These are phyloP conservation scores for Pseudachorutes palmiensis DNA, from an alignment of 1,140 invertebrate genomes.

Conservation along the genomic window DNA sequence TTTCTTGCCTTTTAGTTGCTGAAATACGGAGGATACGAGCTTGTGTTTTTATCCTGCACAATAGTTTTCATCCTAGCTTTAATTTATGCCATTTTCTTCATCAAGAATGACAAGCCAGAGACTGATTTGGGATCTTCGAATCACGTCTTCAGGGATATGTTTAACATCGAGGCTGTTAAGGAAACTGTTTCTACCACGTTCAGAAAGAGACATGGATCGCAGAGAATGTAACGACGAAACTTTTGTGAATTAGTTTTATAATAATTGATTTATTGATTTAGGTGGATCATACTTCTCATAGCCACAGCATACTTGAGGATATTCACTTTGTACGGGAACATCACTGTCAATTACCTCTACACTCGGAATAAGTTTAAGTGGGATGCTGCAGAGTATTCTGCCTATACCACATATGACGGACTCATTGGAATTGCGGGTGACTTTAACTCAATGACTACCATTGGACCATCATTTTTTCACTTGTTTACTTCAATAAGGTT, in stretches of 20 bases:
- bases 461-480: neutral
- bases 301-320: neutral
- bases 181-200: slow-evolving; percentile 14
- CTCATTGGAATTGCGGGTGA: slow-evolving; percentile 8
- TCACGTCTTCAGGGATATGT: slow-evolving; percentile 17
- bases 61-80: neutral
- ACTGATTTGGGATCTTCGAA: neutral
- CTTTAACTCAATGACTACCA: neutral
- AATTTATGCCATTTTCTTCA: slow-evolving; percentile 4
- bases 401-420: neutral
- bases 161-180: slow-evolving; percentile 20
- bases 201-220: neutral
- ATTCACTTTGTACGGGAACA: slow-evolving; percentile 7
- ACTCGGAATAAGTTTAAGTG: slow-evolving; percentile 24
- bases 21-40: neutral
- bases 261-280: slow-evolving; percentile 1
- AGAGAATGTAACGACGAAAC: slow-evolving; percentile 9
- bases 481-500: neutral
- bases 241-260: neutral
- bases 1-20: slow-evolving; percentile 4
- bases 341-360: slow-evolving; percentile 13
- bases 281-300: slow-evolving; percentile 15
- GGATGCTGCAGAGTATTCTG: slow-evolving; percentile 10
- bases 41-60: neutral
- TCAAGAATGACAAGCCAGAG: slow-evolving; percentile 11